These are phyloP conservation scores for Motacilla tschutschensis DNA, from an alignment of 2,113 vertebrate genomes.

Conservation along the genomic window DNA sequence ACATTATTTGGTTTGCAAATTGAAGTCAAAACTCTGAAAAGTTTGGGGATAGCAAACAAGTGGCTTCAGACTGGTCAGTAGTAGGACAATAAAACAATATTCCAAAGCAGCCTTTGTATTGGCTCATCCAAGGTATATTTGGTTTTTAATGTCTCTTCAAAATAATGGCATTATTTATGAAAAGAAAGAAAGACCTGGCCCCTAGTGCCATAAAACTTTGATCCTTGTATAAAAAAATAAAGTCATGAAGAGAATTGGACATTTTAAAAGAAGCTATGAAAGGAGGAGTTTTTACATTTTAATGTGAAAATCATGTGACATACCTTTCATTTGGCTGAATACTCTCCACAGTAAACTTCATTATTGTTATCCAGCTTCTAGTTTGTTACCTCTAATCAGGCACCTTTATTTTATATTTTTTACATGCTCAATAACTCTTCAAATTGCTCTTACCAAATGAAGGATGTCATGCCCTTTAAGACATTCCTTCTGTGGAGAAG, in stretches of 20 bases:
- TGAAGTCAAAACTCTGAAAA: background rate
- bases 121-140: background rate
- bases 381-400: conserved; percentile 2
- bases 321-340: background rate
- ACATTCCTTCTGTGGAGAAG: background rate
- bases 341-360: background rate
- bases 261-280: background rate
- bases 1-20: background rate
- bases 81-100: background rate
- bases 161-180: background rate
- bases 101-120: background rate
- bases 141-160: background rate
- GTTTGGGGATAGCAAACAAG: background rate
- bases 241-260: background rate
- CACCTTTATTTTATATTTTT: conserved; percentile 33
- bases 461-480: conserved; percentile 20
- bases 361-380: background rate
- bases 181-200: background rate
- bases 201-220: background rate
- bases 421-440: background rate
- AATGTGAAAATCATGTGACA: background rate
- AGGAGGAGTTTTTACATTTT: background rate
- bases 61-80: background rate
- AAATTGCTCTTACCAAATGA: background rate
- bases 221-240: background rate